Conservation (phyloP, 2,888 invertebrate genomes). For the Drosophila stalkeri region DNA sequence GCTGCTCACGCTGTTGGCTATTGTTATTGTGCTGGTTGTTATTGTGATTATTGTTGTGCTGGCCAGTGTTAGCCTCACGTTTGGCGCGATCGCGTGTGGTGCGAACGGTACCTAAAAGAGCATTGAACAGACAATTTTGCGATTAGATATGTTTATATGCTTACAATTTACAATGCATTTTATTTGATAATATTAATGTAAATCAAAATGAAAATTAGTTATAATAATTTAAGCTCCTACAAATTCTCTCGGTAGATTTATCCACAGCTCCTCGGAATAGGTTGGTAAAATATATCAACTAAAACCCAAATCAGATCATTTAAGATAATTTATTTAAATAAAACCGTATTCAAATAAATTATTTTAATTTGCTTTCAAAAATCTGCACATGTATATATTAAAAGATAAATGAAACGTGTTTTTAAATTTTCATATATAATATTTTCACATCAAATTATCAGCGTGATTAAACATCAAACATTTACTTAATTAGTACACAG, state of each 20-base stretch:
- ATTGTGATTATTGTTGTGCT: slow-evolving; percentile 69
- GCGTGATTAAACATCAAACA: neutral
- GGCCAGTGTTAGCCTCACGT: slow-evolving; percentile 83
- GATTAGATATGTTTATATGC: neutral
- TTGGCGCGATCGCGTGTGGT: slow-evolving; percentile 85
- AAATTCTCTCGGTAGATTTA: neutral
- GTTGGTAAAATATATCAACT: neutral
- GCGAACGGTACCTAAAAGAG: slow-evolving; percentile 80
- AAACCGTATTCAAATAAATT: neutral
- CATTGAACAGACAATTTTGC: neutral
- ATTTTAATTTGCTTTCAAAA: neutral
- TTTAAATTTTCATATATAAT: neutral
- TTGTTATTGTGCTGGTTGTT: slow-evolving; percentile 42
- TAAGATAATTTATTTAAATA: neutral
- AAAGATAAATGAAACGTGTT: neutral
- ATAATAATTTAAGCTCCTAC: neutral
- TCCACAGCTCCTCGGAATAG: neutral
- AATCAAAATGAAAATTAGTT: too few relatives aligned
- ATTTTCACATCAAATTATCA: neutral
- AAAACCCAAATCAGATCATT: neutral
- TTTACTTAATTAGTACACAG: slow-evolving; percentile 1
- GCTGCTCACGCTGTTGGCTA: slow-evolving; percentile 48
- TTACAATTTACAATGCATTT: neutral
- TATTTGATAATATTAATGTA: neutral
- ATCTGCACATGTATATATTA: neutral